Percentiles rank a stretch among this genome's conserved stretches.
Evolutionary conservation across 2,888 invertebrate genomes (phyloP).

Genomic region (Zaprionus obscuricornis): DNA sequence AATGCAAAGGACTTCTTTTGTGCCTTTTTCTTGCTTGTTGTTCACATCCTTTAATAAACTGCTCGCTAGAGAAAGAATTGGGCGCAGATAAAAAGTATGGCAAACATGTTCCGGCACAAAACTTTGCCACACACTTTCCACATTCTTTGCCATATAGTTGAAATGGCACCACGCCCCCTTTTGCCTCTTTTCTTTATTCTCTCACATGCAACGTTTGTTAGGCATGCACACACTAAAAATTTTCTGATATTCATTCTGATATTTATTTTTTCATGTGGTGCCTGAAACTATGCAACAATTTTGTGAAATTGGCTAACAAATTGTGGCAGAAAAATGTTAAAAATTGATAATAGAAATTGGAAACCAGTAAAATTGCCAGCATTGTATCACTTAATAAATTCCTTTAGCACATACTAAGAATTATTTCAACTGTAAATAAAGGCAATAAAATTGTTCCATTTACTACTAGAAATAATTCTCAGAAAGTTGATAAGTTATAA

Average conservation of each 20-base stretch:
- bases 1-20: conserved; percentile 17
- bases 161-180: conserved; percentile 31
- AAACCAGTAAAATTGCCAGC: conserved; percentile 14
- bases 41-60: conserved; percentile 52
- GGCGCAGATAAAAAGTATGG: conserved; percentile 48
- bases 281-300: conserved; percentile 37
- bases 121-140: conserved; percentile 32
- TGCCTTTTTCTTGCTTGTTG: conserved; percentile 1
- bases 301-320: conserved; percentile 43
- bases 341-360: conserved; percentile 12
- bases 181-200: not conserved
- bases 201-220: conserved; percentile 20
- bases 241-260: conserved; percentile 36
- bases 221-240: conserved; percentile 51
- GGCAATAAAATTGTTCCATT: too few relatives aligned
- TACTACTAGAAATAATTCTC: too few relatives aligned
- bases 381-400: conserved; percentile 8
- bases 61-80: conserved; percentile 33
- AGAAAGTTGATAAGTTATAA: too few relatives aligned
- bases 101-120: conserved; percentile 39
- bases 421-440: too few relatives aligned
- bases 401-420: too few relatives aligned
- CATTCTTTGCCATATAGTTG: not conserved
- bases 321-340: conserved; percentile 44
- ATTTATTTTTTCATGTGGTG: conserved; percentile 11